Evolutionary conservation across 2,797 vertebrate species (phyloP).

Genomic region (Gorsachius magnificus): DNA sequence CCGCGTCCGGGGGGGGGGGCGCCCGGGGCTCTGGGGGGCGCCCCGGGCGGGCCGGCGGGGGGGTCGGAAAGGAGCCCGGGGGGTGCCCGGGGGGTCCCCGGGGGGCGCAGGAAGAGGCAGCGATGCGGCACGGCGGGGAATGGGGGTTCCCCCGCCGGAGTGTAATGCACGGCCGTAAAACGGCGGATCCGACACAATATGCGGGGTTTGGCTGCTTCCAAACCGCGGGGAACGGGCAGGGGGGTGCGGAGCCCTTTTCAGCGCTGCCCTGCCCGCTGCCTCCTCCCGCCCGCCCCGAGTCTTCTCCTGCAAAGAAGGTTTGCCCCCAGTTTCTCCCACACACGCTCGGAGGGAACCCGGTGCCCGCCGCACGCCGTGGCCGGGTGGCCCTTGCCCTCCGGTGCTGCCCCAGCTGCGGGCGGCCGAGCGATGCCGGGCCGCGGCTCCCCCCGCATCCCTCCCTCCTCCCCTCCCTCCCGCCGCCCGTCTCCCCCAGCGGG

Average conservation of each 20-base stretch:
- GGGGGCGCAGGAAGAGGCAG: neutral
- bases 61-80: too few species aligned
- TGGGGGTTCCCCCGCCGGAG: neutral
- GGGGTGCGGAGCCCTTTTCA: neutral
- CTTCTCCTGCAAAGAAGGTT: neutral
- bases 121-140: neutral
- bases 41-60: too few species aligned
- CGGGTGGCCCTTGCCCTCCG: neutral
- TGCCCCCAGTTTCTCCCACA: neutral
- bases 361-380: neutral
- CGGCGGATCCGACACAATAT: accelerated
- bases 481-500: neutral
- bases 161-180: neutral
- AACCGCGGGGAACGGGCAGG: neutral
- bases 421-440: neutral
- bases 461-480: neutral
- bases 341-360: neutral
- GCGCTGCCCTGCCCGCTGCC: neutral
- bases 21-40: neutral
- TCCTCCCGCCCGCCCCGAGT: neutral
- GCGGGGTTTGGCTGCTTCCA: accelerated
- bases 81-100: too few species aligned
- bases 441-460: neutral
- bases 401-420: neutral
- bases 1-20: too few species aligned